Evolutionary conservation across 2,113 vertebrate species (phyloP).

Genomic region (Atractosteus spatula): DNA sequence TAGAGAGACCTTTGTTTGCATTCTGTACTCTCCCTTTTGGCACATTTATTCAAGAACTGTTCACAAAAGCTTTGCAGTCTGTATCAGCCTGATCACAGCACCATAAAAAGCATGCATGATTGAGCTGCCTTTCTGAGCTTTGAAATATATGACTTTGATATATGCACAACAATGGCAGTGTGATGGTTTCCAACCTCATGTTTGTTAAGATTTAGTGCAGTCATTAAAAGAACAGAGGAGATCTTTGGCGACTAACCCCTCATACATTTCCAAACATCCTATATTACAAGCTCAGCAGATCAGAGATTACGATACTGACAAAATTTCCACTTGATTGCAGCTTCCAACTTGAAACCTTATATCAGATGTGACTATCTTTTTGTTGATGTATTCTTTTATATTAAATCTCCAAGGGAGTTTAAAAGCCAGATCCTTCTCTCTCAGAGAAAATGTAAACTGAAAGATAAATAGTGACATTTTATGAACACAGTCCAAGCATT

Average conservation of each 20-base stretch:
- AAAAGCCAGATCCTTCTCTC: conserved; percentile 35
- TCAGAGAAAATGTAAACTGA: conserved; percentile 64
- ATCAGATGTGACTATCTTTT: conserved; percentile 62
- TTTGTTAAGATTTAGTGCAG: conserved; percentile 74
- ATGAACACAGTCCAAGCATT: conserved; percentile 55
- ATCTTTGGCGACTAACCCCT: conserved; percentile 69
- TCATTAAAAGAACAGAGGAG: conserved; percentile 70
- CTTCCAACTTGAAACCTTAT: conserved; percentile 60
- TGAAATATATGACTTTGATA: conserved; percentile 72
- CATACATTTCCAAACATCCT: conserved; percentile 71
- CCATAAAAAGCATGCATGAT: conserved; percentile 75
- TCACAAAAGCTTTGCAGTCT: conserved; percentile 76
- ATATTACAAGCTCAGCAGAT: conserved; percentile 74
- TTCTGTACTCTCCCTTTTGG: conserved; percentile 63
- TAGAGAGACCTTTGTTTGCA: conserved; percentile 49
- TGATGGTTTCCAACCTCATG: conserved; percentile 76
- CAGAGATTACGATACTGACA: conserved; percentile 74
- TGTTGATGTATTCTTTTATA: conserved; percentile 14
- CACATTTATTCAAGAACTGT: conserved; percentile 68
- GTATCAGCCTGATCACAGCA: conserved; percentile 74
- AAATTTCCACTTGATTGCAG: conserved; percentile 71
- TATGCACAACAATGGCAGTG: conserved; percentile 63
- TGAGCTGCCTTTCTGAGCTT: conserved; percentile 65
- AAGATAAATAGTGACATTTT: conserved; percentile 69
- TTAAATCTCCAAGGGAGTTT: conserved; percentile 58